Conservation (phyloP, 2,797 vertebrate species). For the Lacerta bilineata region DNA sequence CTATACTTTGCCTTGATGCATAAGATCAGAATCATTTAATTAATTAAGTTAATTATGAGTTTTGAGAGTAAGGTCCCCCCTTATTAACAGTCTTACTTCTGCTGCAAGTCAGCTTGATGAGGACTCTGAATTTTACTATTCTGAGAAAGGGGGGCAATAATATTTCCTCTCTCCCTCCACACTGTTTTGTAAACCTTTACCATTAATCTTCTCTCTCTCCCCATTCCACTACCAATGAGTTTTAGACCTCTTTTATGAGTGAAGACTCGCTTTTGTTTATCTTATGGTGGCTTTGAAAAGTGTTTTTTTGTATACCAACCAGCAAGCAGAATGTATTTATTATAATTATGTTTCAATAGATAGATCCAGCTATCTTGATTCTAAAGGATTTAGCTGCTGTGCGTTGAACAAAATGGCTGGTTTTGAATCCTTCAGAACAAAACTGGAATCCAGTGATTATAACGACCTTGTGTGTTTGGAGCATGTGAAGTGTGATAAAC, state of each 20-base stretch:
- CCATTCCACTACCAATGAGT: no score
- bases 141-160: background rate
- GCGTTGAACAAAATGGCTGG: conserved; percentile 9
- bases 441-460: background rate
- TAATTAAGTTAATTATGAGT: background rate
- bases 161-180: no score
- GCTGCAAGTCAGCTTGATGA: background rate
- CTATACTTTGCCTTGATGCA: background rate
- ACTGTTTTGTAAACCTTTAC: background rate
- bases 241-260: background rate
- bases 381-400: conserved; percentile 59
- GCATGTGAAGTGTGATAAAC: background rate
- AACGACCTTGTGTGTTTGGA: background rate
- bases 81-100: background rate
- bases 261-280: conserved; percentile 37
- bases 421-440: background rate
- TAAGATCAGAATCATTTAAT: background rate
- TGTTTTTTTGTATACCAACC: conserved; percentile 57
- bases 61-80: background rate
- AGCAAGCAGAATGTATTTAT: conserved; percentile 35
- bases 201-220: background rate
- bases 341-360: conserved; percentile 59
- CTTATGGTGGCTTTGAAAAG: conserved; percentile 56
- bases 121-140: no score
- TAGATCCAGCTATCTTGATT: conserved; percentile 61